Conservation (phyloP, 1,140 invertebrate genomes). For the Drosophila guanche region DNA sequence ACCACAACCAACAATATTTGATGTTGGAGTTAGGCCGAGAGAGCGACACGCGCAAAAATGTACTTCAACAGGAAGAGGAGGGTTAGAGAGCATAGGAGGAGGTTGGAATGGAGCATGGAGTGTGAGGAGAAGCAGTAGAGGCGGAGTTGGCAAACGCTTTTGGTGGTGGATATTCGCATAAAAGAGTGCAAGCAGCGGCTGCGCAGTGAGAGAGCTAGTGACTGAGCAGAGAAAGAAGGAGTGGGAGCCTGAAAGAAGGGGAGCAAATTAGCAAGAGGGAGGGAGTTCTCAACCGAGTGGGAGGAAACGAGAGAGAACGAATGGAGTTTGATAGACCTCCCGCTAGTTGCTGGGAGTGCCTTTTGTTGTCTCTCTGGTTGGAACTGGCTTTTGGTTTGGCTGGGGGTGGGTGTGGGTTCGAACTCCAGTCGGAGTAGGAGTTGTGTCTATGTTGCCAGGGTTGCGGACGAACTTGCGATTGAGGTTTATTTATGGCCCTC, state of each 20-base stretch:
- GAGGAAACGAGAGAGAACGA: conserved; percentile 12
- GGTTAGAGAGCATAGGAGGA: not conserved
- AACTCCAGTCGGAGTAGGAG: not conserved
- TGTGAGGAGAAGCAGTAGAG: conserved; percentile 21
- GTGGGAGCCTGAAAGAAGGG: conserved; percentile 12
- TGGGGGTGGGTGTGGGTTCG: conserved; percentile 9
- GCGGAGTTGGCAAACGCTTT: conserved; percentile 61
- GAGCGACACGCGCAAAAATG: conserved; percentile 72
- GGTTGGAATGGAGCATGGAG: too few species aligned
- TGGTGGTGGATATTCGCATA: conserved; percentile 59
- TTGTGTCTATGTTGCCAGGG: conserved; percentile 52
- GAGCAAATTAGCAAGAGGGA: conserved; percentile 30
- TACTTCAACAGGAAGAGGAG: conserved; percentile 5
- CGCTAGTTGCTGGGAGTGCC: conserved; percentile 9
- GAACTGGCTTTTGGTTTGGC: conserved; percentile 21
- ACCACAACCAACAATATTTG: conserved; percentile 12
- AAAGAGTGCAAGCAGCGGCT: conserved; percentile 37
- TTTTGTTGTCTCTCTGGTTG: conserved; percentile 43
- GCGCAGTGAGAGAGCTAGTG: conserved; percentile 47
- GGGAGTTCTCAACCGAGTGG: not conserved
- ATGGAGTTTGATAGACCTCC: conserved; percentile 23
- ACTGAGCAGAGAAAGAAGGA: conserved; percentile 17
- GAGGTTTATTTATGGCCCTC: conserved; percentile 80
- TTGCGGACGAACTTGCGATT: conserved; percentile 52
- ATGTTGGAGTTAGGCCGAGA: conserved; percentile 40